phyloP scores from a whole-genome alignment of 2,113 vertebrate genomes.

The Nansenia antarctica region DNA sequence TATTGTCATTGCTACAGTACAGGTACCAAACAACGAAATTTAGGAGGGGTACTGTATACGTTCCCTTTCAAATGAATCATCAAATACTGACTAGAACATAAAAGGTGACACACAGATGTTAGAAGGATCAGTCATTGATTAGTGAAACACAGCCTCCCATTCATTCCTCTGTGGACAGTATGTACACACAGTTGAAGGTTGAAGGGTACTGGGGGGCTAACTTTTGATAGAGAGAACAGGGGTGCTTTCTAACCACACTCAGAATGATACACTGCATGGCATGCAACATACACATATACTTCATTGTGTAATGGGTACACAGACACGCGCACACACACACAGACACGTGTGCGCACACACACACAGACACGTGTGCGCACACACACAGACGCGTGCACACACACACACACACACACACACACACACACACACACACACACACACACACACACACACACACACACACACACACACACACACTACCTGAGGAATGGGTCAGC shows the following conservation, averaged over 20 bases:
- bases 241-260: no score
- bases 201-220: no score
- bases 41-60: no score
- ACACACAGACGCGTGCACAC: not conserved
- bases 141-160: conserved; percentile 21
- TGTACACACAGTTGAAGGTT: no score
- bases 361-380: conserved; percentile 4
- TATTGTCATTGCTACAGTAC: no score
- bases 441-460: not conserved
- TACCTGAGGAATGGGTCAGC: conserved; percentile 80
- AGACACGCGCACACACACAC: not conserved
- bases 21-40: no score
- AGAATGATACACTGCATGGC: no score
- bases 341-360: not conserved
- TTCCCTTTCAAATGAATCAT: not conserved
- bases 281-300: no score
- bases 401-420: not conserved
- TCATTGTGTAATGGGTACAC: no score
- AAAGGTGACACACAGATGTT: conserved; percentile 7
- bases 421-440: not conserved
- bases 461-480: conserved; percentile 32
- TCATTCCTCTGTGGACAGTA: conserved; percentile 32
- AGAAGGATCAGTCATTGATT: conserved; percentile 46
- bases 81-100: not conserved
- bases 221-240: no score